These are phyloP conservation scores for Bombus waltoni DNA, from an alignment of 1,140 invertebrate species.

Conservation along the genomic window DNA sequence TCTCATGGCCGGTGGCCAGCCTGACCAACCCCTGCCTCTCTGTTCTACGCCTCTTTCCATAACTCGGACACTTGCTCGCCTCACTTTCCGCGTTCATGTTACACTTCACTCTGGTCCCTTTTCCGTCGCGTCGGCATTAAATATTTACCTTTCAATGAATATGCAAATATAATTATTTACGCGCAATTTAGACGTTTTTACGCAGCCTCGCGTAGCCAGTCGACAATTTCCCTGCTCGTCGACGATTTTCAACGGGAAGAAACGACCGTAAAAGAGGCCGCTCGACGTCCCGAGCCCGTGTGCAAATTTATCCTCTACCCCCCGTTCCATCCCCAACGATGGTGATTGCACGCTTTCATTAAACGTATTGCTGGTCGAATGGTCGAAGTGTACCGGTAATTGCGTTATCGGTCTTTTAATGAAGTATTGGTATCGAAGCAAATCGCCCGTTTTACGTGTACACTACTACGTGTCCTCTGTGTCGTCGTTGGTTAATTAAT, in stretches of 20 bases:
- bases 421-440: conserved; percentile 30
- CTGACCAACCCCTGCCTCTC: conserved; percentile 60
- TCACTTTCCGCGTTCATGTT: conserved; percentile 75
- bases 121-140: conserved; percentile 75
- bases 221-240: conserved; percentile 20
- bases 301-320: neutral
- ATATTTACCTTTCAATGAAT: conserved; percentile 84
- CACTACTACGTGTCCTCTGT: neutral
- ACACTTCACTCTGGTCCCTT: conserved; percentile 74
- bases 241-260: conserved; percentile 32
- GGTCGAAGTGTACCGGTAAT: neutral
- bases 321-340: neutral
- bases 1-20: conserved; percentile 65
- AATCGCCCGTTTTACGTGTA: neutral
- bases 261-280: conserved; percentile 15
- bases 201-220: conserved; percentile 65
- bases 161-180: conserved; percentile 84
- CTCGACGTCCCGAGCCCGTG: conserved; percentile 2
- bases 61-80: conserved; percentile 51
- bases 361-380: conserved; percentile 5
- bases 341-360: conserved; percentile 34
- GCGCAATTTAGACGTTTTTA: conserved; percentile 82
- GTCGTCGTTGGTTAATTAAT: neutral
- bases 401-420: conserved; percentile 7
- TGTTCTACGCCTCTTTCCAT: conserved; percentile 49